Conservation (phyloP, 2,113 vertebrate species). For the Scomber scombrus region DNA sequence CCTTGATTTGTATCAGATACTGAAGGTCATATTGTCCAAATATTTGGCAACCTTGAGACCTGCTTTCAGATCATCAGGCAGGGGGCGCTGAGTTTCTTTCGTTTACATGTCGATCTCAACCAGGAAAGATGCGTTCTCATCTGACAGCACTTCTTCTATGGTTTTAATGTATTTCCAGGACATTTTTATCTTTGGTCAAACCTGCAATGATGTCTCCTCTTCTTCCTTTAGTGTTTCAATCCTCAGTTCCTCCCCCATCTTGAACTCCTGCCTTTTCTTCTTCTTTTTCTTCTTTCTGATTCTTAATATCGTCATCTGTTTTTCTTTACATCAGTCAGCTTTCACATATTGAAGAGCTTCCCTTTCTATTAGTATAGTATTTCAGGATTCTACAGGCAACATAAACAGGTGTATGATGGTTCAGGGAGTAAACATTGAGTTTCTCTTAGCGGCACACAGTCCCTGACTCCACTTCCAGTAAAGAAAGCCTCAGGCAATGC, state of each 20-base stretch:
- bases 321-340: background rate
- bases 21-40: constrained; percentile 8
- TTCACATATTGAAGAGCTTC: background rate
- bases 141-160: background rate
- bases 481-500: background rate
- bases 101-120: background rate
- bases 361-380: background rate
- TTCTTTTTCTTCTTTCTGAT: background rate
- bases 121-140: background rate
- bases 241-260: background rate
- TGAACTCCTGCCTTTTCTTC: background rate
- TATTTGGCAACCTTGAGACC: background rate
- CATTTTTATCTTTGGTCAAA: background rate
- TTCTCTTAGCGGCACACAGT: background rate
- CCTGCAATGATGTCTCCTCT: fast-evolving
- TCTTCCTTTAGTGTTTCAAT: background rate
- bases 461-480: background rate
- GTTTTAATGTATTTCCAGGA: background rate
- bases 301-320: background rate
- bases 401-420: background rate
- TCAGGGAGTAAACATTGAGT: constrained; percentile 19
- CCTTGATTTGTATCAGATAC: background rate
- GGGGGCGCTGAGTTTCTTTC: background rate
- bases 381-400: background rate
- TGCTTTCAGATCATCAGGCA: background rate